Conservation (phyloP, 2,797 vertebrate genomes). For the Hemibagrus guttatus region DNA sequence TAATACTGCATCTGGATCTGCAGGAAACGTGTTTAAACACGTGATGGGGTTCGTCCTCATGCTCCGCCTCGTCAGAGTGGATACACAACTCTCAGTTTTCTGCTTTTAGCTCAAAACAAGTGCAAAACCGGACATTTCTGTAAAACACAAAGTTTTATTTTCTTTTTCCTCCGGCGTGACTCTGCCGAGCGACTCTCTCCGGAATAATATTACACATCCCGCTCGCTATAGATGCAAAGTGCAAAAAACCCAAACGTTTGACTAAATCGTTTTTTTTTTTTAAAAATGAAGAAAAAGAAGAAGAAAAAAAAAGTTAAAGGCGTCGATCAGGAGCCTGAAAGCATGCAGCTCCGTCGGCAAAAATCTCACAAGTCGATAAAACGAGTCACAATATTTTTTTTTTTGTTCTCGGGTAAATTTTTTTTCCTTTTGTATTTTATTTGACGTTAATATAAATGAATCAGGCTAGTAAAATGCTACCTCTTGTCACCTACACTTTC, state of each 20-base stretch:
- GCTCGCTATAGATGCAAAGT: constrained; percentile 95
- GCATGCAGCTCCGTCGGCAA: constrained; percentile 93
- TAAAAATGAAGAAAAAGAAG: constrained; percentile 70
- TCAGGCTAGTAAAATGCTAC: constrained; percentile 92
- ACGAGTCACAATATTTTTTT: constrained; percentile 81
- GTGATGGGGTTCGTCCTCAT: background rate
- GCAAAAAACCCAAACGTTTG: constrained; percentile 85
- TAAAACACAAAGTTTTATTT: background rate
- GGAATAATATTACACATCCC: constrained; percentile 93
- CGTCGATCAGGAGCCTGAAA: constrained; percentile 84
- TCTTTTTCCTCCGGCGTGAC: background rate
- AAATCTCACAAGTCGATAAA: constrained; percentile 94
- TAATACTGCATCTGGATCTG: too few species aligned
- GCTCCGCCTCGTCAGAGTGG: background rate
- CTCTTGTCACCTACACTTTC: constrained; percentile 85
- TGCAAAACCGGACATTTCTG: constrained; percentile 1
- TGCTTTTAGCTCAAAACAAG: constrained; percentile 4
- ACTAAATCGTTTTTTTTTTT: constrained; percentile 78
- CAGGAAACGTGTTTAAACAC: background rate
- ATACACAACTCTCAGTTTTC: too few species aligned
- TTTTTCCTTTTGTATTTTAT: constrained; percentile 56
- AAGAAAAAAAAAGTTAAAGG: constrained; percentile 57
- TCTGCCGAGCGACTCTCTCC: constrained; percentile 57
- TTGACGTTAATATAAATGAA: constrained; percentile 93
- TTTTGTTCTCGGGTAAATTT: constrained; percentile 67